A percentile compares a stretch with the other conserved stretches of the same genome.
phyloP scores from a whole-genome alignment of 2,797 vertebrate species.

The Phoebastria nigripes region DNA sequence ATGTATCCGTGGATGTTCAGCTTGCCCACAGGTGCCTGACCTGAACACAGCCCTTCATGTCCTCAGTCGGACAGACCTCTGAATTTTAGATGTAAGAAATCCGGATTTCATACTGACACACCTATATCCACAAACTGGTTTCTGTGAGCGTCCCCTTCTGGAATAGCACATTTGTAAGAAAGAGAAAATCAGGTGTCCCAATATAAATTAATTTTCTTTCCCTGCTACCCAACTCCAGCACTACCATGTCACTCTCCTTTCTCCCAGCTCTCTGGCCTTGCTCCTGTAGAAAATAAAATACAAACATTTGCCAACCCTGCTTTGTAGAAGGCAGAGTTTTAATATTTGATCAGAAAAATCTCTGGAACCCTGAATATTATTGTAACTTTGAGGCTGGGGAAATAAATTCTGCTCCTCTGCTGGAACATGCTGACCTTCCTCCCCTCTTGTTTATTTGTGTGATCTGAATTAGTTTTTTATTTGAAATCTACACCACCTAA shows the following conservation, averaged over 20 bases:
- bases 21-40: not conserved
- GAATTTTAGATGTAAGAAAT: not conserved
- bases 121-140: not conserved
- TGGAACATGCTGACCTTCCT: conserved; percentile 52
- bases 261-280: not conserved
- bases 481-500: conserved; percentile 64
- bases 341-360: conserved; percentile 45
- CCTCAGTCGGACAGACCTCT: not conserved
- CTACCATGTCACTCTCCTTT: not conserved
- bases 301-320: not conserved
- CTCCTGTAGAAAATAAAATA: not conserved
- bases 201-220: not conserved
- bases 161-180: not conserved
- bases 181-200: not conserved
- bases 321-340: conserved; percentile 31
- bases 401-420: conserved; percentile 19
- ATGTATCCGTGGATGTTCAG: not conserved
- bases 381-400: conserved; percentile 35
- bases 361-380: conserved; percentile 45
- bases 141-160: not conserved
- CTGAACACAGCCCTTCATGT: not conserved
- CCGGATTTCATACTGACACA: not conserved
- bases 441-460: conserved; percentile 68
- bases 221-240: not conserved
- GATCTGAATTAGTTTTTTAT: conserved; percentile 54